Evolutionary conservation across 2,888 invertebrate genomes (phyloP).

Genomic region (Taenaris catops): DNA sequence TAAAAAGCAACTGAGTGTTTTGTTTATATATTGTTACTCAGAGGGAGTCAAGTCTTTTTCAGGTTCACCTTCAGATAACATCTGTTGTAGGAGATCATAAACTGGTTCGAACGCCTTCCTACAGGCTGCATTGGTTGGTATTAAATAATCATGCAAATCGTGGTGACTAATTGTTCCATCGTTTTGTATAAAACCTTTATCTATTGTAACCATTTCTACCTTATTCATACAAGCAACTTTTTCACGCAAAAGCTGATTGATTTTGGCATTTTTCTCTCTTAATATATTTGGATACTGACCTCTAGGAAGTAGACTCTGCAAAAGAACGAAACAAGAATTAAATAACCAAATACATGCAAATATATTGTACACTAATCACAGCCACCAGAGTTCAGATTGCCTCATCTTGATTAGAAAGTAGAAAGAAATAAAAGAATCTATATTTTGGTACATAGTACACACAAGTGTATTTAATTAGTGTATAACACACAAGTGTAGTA

Average conservation of each 20-base stretch:
- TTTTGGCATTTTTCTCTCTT: constrained; percentile 86
- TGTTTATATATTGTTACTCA: constrained; percentile 63
- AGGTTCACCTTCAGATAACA: constrained; percentile 86
- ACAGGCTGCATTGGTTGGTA: constrained; percentile 92
- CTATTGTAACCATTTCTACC: constrained; percentile 88
- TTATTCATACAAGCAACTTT: constrained; percentile 82
- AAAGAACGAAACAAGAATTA: no score
- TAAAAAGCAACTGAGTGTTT: constrained; percentile 36
- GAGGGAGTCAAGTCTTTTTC: constrained; percentile 87
- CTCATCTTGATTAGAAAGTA: no score
- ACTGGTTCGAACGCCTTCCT: constrained; percentile 93
- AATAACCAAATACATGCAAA: no score
- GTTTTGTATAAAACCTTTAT: constrained; percentile 87
- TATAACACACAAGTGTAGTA: no score
- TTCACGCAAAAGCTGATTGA: constrained; percentile 86
- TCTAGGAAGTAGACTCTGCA: constrained; percentile 91
- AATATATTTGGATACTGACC: constrained; percentile 92
- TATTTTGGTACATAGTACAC: no score
- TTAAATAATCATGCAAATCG: constrained; percentile 95
- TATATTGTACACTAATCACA: no score
- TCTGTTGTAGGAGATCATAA: constrained; percentile 87
- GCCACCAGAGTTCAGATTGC: no score
- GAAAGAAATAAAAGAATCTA: no score
- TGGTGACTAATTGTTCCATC: constrained; percentile 92
- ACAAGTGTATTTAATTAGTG: no score